Conservation (phyloP, 2,888 invertebrate genomes). For the Vandiemenella viatica region DNA sequence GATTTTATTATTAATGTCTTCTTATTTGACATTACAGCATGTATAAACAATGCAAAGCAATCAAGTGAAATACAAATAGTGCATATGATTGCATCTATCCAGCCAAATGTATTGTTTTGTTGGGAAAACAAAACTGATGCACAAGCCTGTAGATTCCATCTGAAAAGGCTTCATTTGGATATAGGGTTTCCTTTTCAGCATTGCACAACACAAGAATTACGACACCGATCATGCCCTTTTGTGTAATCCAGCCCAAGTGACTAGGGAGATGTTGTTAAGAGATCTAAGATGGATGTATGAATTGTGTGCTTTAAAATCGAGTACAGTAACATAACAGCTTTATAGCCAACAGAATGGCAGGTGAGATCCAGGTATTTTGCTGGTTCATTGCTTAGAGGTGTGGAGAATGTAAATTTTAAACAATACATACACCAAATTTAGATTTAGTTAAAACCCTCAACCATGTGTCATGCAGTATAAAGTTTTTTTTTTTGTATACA, state of each 20-base stretch:
- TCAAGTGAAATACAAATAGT: conserved; percentile 14
- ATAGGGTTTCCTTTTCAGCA: conserved; percentile 15
- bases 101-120: conserved; percentile 13
- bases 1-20: conserved; percentile 15
- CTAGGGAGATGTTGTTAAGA: conserved; percentile 12
- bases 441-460: not conserved
- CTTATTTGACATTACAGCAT: conserved; percentile 18
- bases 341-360: conserved; percentile 15
- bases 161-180: conserved; percentile 12
- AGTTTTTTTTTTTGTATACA: not conserved
- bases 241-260: conserved; percentile 10
- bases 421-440: too few species aligned
- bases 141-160: conserved; percentile 11
- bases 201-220: conserved; percentile 6
- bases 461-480: not conserved
- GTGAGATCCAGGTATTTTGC: conserved; percentile 15
- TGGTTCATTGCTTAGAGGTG: conserved; percentile 10
- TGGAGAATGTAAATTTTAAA: not conserved
- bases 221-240: conserved; percentile 6
- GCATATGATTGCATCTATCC: conserved; percentile 11
- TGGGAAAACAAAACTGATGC: conserved; percentile 14
- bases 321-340: conserved; percentile 14
- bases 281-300: conserved; percentile 12
- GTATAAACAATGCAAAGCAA: conserved; percentile 15
- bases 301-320: conserved; percentile 13